Evolutionary conservation across 2,113 vertebrate genomes (phyloP), one percentile per base, ranked within the genome.

Genomic region (Rhinoderma darwinii): DNA sequence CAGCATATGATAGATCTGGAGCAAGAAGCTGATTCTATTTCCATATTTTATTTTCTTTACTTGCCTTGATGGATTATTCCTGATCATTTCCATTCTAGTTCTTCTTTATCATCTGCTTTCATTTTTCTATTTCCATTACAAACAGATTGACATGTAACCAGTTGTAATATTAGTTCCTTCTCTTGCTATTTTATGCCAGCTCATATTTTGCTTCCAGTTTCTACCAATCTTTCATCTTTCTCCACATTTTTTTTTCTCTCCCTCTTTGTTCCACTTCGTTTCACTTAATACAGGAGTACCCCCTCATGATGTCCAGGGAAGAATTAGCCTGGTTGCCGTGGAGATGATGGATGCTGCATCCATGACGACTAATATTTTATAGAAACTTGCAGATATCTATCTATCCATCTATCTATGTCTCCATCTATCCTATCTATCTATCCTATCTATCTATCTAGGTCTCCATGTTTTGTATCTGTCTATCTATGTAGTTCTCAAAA

Each of bases 271-370:
- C 1, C 68, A 22, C 73, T 30, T 41, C 0, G 30, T 84, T 20
- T 59, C 7, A 43, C 54, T 84, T 35, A 85, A 32, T 72, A 44
- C 75, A 0, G 0, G 51, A 86, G 87, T 0, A 0, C 74, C 63
- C 88, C 76, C 73, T 90, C 72, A 17, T 0, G 0, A 83, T 75
- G 8, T 44, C 3, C 18, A 47, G 39, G 74, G 88, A 86, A 47
- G 81, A 89, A 66, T 88, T 70, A 88, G 78, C 32, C 44, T 68
- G 17, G 90, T 92, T 82, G 88, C 0, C 89, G 90, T 89, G 90
- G 91, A 80, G 90, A 91, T 89, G 4, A 0, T 39, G 17, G 86
- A 92, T 90, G 90, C 91, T 88, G 90, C 50, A 0, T 88, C 27
- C 0, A 83, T 82, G 41, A 68, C 0, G 0, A 75, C 81, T 22